phyloP scores from a whole-genome alignment of 2,113 vertebrate species.

The Polypterus senegalus region DNA sequence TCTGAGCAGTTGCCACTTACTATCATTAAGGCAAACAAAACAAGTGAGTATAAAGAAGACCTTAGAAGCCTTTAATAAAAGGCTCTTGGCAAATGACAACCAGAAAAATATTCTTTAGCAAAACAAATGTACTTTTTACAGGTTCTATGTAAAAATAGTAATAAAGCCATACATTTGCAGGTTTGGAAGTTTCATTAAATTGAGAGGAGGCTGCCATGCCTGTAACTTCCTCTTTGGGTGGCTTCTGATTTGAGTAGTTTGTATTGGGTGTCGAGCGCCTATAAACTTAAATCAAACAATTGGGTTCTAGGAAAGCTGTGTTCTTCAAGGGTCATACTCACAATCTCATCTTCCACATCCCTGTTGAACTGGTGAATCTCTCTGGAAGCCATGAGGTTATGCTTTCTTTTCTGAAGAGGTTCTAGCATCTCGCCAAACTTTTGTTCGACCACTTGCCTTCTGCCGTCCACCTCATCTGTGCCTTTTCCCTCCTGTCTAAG shows the following conservation, averaged over 20 bases:
- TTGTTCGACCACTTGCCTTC: conserved; percentile 65
- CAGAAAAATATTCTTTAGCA: too few relatives aligned
- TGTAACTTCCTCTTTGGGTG: too few relatives aligned
- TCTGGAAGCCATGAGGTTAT: conserved; percentile 75
- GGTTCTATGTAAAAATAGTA: too few relatives aligned
- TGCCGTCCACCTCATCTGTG: conserved; percentile 79
- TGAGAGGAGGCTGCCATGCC: too few relatives aligned
- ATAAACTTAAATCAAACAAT: neutral
- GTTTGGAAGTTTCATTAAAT: too few relatives aligned
- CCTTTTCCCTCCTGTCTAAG: conserved; percentile 82
- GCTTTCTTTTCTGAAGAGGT: conserved; percentile 65
- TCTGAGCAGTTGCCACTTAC: too few relatives aligned
- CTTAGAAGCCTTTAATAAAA: too few relatives aligned
- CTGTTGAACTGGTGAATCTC: conserved; percentile 93
- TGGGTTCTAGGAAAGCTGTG: rapidly evolving
- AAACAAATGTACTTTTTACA: too few relatives aligned
- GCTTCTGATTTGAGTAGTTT: neutral
- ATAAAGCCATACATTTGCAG: too few relatives aligned
- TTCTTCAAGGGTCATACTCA: conserved; percentile 39
- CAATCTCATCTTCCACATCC: conserved; percentile 90
- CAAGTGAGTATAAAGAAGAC: too few relatives aligned
- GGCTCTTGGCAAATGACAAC: too few relatives aligned
- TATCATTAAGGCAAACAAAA: too few relatives aligned
- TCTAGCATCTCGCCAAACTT: conserved; percentile 81
- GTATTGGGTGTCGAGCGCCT: neutral